phyloP scores from a whole-genome alignment of 2,797 vertebrate genomes.

The Austrolebias charrua region DNA sequence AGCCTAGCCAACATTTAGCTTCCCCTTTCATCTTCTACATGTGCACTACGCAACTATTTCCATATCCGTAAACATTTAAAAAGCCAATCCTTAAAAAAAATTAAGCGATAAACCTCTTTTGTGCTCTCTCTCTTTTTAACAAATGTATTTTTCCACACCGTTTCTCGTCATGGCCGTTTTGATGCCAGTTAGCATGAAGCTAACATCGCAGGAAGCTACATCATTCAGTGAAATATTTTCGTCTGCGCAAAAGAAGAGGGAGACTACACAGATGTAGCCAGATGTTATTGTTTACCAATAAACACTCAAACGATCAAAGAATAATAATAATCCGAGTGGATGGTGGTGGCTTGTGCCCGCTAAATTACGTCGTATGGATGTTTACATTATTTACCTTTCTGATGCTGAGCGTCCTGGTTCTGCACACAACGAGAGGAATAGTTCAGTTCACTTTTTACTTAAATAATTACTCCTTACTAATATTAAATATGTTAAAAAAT shows the following conservation, averaged over 20 bases:
- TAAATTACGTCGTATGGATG: slow-evolving; percentile 55
- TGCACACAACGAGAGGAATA: slow-evolving; percentile 20
- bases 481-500: not conserved
- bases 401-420: slow-evolving; percentile 11
- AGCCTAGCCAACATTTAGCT: slow-evolving; percentile 73
- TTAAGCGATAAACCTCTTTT: not conserved
- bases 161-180: slow-evolving; percentile 29
- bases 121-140: not conserved
- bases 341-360: slow-evolving; percentile 18
- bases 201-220: slow-evolving; percentile 69
- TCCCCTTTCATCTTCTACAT: slow-evolving; percentile 55
- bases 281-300: not conserved
- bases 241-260: slow-evolving; percentile 40
- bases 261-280: slow-evolving; percentile 1
- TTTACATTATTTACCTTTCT: slow-evolving; percentile 65
- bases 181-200: slow-evolving; percentile 64
- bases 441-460: slow-evolving; percentile 12
- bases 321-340: not conserved
- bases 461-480: slow-evolving; percentile 11
- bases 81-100: not conserved
- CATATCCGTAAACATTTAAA: not conserved
- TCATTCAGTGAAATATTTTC: slow-evolving; percentile 54
- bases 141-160: not conserved
- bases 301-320: not conserved
- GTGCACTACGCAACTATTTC: slow-evolving; percentile 27